Conservation (phyloP, 2,888 invertebrate genomes). For the Danaus chrysippus region DNA sequence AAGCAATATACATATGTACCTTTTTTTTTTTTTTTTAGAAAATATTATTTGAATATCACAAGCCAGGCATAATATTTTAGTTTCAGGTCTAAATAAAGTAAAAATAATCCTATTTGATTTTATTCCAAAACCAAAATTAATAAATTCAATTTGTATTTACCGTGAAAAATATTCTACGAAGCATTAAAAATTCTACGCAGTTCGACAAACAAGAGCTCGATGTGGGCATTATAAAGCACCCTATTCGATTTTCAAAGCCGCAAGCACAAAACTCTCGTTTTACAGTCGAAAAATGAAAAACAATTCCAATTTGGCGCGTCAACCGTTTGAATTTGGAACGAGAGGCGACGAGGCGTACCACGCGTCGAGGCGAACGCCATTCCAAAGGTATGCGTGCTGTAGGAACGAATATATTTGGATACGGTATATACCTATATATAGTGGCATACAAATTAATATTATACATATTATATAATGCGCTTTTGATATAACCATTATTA, state of each 20-base stretch:
- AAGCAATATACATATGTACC: too few relatives aligned
- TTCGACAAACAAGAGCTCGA: conserved; percentile 18
- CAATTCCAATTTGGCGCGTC: conserved; percentile 73
- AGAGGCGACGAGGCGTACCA: conserved; percentile 51
- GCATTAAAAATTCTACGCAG: conserved; percentile 2
- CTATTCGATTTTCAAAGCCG: conserved; percentile 51
- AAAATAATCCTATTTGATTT: background rate
- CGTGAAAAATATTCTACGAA: conserved; percentile 3
- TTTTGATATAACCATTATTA: too few relatives aligned
- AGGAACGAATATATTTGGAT: conserved; percentile 10
- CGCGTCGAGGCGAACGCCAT: conserved; percentile 45
- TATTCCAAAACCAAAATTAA: background rate
- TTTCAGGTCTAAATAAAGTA: too few relatives aligned
- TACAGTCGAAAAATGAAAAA: conserved; percentile 70
- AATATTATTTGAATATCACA: too few relatives aligned
- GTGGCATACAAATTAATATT: background rate
- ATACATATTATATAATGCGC: background rate
- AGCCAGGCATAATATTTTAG: too few relatives aligned
- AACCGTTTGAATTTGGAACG: conserved; percentile 69
- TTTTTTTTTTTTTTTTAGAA: too few relatives aligned
- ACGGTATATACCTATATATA: conserved; percentile 1
- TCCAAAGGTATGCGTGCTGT: conserved; percentile 44
- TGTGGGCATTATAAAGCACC: conserved; percentile 30
- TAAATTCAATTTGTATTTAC: background rate
- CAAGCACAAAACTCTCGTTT: conserved; percentile 57